Conservation (phyloP, 1,140 invertebrate genomes). For the Tribolium castaneum region DNA sequence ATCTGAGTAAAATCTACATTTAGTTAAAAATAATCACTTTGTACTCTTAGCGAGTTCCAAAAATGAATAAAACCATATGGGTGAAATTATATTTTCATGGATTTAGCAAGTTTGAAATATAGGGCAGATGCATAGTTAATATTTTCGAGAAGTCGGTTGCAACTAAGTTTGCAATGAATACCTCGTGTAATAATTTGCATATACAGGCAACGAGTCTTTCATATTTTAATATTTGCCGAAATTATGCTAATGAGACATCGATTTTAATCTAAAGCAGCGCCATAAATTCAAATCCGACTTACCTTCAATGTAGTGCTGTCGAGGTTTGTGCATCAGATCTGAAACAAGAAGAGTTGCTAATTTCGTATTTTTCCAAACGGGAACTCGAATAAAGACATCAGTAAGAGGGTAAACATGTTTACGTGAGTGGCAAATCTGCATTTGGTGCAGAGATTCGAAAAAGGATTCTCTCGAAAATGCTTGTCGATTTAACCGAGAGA, state of each 20-base stretch:
- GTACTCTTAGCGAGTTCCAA: no score
- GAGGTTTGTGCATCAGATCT: slow-evolving; percentile 58
- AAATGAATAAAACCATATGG: background rate
- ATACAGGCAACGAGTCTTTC: slow-evolving; percentile 1
- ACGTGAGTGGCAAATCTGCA: slow-evolving; percentile 2
- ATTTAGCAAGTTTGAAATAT: slow-evolving; percentile 16
- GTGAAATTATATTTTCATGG: slow-evolving; percentile 14
- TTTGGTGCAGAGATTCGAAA: slow-evolving; percentile 9
- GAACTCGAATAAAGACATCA: background rate
- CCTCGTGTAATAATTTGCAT: slow-evolving; percentile 30
- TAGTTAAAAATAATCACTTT: no score
- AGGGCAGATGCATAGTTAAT: slow-evolving; percentile 26
- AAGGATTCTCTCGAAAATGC: background rate
- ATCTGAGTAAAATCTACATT: no score
- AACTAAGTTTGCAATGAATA: slow-evolving; percentile 31
- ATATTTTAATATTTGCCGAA: slow-evolving; percentile 28
- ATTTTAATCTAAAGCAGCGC: slow-evolving; percentile 4
- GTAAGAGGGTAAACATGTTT: slow-evolving; percentile 19
- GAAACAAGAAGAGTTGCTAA: slow-evolving; percentile 45
- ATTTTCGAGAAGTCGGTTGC: slow-evolving; percentile 20
- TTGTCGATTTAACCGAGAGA: background rate
- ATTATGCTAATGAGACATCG: slow-evolving; percentile 19
- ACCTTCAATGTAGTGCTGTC: slow-evolving; percentile 52
- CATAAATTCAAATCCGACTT: slow-evolving; percentile 38
- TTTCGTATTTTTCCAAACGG: background rate